These are phyloP conservation scores for Steinernema carpocapsae DNA, from an alignment of 2,888 invertebrate species.

Conservation along the genomic window DNA sequence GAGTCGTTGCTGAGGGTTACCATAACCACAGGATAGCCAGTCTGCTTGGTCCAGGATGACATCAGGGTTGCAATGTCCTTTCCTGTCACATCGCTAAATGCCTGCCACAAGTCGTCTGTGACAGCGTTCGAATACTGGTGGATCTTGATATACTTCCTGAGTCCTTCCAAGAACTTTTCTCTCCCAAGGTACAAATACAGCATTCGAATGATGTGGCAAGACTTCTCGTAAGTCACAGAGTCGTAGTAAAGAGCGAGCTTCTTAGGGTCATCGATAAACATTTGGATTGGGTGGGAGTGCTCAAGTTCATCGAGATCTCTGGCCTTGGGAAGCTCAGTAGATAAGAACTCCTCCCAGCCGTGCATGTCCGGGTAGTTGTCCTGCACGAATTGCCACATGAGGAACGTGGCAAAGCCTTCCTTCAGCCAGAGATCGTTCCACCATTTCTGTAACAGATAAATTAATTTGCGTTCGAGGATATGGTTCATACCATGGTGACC, in stretches of 20 bases:
- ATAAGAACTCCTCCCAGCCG: no score
- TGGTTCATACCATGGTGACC: neutral
- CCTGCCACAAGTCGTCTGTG: neutral
- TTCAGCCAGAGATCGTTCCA: neutral
- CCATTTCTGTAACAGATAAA: neutral
- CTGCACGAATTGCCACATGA: neutral
- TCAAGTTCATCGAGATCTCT: neutral
- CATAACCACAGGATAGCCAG: constrained; percentile 85
- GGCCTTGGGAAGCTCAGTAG: no score
- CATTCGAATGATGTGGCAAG: neutral
- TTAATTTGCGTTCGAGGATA: neutral
- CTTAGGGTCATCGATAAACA: neutral
- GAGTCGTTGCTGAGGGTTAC: neutral
- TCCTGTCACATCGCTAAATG: neutral
- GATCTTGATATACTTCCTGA: neutral
- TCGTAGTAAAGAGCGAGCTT: neutral
- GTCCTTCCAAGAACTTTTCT: neutral
- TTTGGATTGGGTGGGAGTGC: neutral
- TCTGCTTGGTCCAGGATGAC: constrained; percentile 92
- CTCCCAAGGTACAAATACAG: neutral
- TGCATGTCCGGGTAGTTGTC: neutral
- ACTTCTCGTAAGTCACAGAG: constrained; percentile 9
- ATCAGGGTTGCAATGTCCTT: constrained; percentile 83
- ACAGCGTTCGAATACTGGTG: neutral
- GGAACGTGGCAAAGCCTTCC: no score